Conservation (phyloP, 1,140 invertebrate species). For the Bombus soroeensis region DNA sequence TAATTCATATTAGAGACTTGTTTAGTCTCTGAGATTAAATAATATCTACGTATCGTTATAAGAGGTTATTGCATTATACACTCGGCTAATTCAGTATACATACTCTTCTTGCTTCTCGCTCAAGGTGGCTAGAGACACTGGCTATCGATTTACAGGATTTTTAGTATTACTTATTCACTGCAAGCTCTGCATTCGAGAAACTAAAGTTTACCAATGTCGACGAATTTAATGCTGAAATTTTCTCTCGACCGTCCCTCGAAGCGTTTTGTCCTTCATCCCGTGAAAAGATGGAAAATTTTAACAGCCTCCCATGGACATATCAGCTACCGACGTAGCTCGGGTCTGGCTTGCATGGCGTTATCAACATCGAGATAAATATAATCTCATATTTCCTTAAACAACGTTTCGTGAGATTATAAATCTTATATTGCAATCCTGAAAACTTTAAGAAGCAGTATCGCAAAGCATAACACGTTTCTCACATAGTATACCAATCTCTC, state of each 20-base stretch:
- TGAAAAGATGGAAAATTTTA: too few species aligned
- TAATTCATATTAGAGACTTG: too few species aligned
- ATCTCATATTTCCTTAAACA: background rate
- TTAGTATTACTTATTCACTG: background rate
- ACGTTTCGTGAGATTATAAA: too few species aligned
- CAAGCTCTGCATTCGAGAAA: background rate
- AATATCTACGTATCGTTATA: background rate
- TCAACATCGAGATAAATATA: background rate
- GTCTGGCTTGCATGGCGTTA: background rate
- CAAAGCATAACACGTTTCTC: constrained; percentile 24
- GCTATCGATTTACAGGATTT: background rate
- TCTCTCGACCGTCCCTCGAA: background rate
- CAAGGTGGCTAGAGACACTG: background rate
- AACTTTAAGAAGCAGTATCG: background rate
- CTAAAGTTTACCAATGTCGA: background rate
- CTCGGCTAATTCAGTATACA: background rate
- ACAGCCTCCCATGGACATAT: background rate
- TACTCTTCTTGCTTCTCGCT: background rate
- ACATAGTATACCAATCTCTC: constrained; percentile 24
- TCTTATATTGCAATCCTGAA: background rate
- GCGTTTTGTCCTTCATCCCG: background rate
- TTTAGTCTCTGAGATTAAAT: background rate
- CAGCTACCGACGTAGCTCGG: too few species aligned
- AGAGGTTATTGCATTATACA: background rate
- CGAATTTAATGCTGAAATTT: background rate